These are phyloP conservation scores for Actinostola sp. DNA, from an alignment of 92 coral and sea anemone genomes.

Conservation along the genomic window DNA sequence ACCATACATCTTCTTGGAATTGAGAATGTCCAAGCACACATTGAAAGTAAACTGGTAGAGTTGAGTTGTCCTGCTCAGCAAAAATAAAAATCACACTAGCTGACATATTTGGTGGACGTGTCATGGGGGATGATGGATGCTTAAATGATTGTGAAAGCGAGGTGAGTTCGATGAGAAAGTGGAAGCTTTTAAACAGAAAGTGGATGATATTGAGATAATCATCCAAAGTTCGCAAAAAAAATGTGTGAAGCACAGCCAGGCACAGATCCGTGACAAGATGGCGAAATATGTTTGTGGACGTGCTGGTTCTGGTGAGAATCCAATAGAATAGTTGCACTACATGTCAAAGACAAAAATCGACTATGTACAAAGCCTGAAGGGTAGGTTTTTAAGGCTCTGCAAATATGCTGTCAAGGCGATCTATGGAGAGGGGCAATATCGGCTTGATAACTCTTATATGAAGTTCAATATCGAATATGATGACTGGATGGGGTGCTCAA, in stretches of 20 bases:
- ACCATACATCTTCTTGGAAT: slow-evolving; percentile 52
- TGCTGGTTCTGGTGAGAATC: slow-evolving; percentile 54
- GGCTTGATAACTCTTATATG: slow-evolving; percentile 10
- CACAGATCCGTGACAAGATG: slow-evolving; percentile 39
- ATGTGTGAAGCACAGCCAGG: slow-evolving; percentile 31
- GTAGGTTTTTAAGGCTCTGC: slow-evolving; percentile 28
- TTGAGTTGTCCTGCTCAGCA: slow-evolving; percentile 40
- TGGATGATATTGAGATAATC: slow-evolving; percentile 33
- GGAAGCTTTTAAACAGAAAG: slow-evolving; percentile 14
- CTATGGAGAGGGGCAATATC: slow-evolving; percentile 57
- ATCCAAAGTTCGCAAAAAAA: slow-evolving; percentile 35
- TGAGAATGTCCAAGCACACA: slow-evolving; percentile 45
- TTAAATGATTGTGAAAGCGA: slow-evolving; percentile 43
- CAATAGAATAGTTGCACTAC: slow-evolving; percentile 43
- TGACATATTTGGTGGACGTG: slow-evolving; percentile 48
- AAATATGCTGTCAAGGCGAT: slow-evolving; percentile 46
- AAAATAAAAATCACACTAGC: slow-evolving; percentile 12
- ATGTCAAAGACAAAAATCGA: slow-evolving; percentile 48
- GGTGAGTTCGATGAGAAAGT: slow-evolving; percentile 40
- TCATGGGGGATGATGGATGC: slow-evolving; percentile 32
- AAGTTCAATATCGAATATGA: slow-evolving; percentile 22
- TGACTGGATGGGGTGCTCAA: slow-evolving; percentile 33
- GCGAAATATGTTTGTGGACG: slow-evolving; percentile 37
- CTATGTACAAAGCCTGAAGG: slow-evolving; percentile 22
- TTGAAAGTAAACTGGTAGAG: slow-evolving; percentile 40